A percentile compares a stretch with the other conserved stretches of the same genome.
Evolutionary conservation across 2,797 vertebrate genomes (phyloP).

Genomic region (Odontamblyopus rebecca): DNA sequence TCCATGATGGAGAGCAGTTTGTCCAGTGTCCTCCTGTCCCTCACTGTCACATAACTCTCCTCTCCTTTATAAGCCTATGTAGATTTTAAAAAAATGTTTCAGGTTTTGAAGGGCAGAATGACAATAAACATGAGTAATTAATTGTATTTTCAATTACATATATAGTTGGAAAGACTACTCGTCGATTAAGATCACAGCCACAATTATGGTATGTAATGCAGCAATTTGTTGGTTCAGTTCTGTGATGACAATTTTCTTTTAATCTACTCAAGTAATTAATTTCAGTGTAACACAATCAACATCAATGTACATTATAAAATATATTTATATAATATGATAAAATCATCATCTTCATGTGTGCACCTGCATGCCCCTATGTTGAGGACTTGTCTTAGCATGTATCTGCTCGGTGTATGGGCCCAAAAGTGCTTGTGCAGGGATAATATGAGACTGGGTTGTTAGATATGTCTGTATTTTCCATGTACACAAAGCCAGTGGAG

Average conservation of each 20-base stretch:
- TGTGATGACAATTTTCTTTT: neutral
- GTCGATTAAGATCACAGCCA: neutral
- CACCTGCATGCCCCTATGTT: constrained; percentile 22
- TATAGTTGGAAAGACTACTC: neutral
- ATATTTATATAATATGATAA: neutral
- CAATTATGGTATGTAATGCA: neutral
- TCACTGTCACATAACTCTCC: too few relatives aligned
- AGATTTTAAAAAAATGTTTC: too few relatives aligned
- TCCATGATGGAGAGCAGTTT: too few relatives aligned
- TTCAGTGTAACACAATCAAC: neutral
- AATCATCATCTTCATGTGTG: neutral
- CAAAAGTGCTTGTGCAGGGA: constrained; percentile 29
- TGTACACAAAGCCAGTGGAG: constrained; percentile 47
- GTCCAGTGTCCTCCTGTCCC: too few relatives aligned
- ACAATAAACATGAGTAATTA: too few relatives aligned
- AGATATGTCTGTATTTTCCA: constrained; percentile 52
- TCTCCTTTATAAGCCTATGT: too few relatives aligned
- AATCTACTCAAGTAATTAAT: neutral
- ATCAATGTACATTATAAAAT: neutral
- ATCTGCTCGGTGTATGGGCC: constrained; percentile 12
- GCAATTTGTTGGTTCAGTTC: neutral
- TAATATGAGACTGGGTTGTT: constrained; percentile 35
- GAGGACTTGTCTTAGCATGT: constrained; percentile 10
- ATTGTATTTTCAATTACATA: too few relatives aligned
- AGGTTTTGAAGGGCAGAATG: too few relatives aligned